phyloP scores from a whole-genome alignment of 2,888 invertebrate species.

The Rhamphomyia laevipes region DNA sequence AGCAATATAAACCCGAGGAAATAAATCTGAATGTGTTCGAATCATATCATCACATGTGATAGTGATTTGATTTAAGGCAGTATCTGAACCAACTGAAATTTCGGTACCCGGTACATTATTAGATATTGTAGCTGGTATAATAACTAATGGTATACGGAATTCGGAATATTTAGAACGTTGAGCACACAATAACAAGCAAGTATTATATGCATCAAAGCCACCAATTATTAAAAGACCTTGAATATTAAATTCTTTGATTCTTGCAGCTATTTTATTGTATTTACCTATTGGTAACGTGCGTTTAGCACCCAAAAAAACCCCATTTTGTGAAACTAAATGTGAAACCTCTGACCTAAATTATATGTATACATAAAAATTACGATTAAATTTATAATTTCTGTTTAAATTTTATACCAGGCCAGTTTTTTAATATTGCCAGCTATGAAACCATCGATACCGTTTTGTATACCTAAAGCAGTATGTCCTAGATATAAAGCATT shows the following conservation, averaged over 20 bases:
- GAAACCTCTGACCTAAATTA: conserved; percentile 68
- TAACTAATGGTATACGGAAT: conserved; percentile 79
- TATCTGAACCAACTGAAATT: conserved; percentile 86
- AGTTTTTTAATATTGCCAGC: conserved; percentile 74
- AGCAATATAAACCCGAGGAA: conserved; percentile 88
- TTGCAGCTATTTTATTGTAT: conserved; percentile 60
- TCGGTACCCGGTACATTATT: conserved; percentile 96
- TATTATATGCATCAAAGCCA: conserved; percentile 68
- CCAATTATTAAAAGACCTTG: conserved; percentile 74
- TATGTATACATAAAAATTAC: too few relatives aligned
- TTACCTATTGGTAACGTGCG: conserved; percentile 69
- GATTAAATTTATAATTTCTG: too few relatives aligned
- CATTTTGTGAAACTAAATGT: conserved; percentile 88
- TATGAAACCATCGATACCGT: conserved; percentile 89
- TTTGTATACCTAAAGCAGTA: conserved; percentile 85
- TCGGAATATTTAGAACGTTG: conserved; percentile 41
- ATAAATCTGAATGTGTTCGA: conserved; percentile 42
- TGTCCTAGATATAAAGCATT: conserved; percentile 92
- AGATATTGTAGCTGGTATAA: conserved; percentile 88
- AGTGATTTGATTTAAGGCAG: conserved; percentile 91
- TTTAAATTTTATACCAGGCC: conserved; percentile 47
- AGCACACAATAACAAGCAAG: conserved; percentile 12
- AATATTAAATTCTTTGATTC: conserved; percentile 69
- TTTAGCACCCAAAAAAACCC: conserved; percentile 89
- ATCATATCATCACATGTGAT: conserved; percentile 87